Base-by-base conservation (phyloP, 1,140 invertebrate species). In the Aporrectodea caliginosa region DNA sequence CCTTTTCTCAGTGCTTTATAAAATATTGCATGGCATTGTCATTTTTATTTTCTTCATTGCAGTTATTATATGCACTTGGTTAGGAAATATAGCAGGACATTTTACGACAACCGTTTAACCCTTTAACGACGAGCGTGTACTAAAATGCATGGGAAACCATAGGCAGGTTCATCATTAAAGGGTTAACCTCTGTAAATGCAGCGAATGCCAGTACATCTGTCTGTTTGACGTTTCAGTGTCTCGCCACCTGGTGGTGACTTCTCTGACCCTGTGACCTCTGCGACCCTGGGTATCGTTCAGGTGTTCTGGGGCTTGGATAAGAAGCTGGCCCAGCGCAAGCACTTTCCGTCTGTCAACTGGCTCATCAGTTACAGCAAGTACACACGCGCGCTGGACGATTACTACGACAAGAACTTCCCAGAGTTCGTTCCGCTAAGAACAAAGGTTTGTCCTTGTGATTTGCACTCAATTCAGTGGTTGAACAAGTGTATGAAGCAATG, bases 281-380 rank as follows among this genome's bases (percentile, higher is more conserved):
- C 98, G 79, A 99, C 98, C 31, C 92, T 99, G 74, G 95, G 97
- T 92, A 99, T 99, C 88, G 98, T 99, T 30, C 98, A 99, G 91
- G 98, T 99, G 87, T 99, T 99, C 91, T 99, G 98, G 98, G 98
- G 98, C 84, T 90, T 99, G 83, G 98, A 99, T 88, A 99, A 99
- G 89, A 99, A 99, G 89, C 91, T 99, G 73, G 98, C 98, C 1
- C 98, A 99, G 90, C 92, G 98, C 81, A 99, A 99, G 90, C 98
- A 99, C 90, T 99, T 99, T 91, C 98, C 98, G 68, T 99, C 97
- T 78, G 96, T 99, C 88, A 99, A 99, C 90, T 99, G 98, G 98
- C 92, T 99, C 78, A 99, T 99, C 88, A 98, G 96, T 0, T 99
- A 99, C 92, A 95, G 94, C 89, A 99, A 99, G 91, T 99, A 99